These are phyloP conservation scores for Rhopalosiphum maidis DNA, from an alignment of 1,140 invertebrate genomes.

Conservation along the genomic window DNA sequence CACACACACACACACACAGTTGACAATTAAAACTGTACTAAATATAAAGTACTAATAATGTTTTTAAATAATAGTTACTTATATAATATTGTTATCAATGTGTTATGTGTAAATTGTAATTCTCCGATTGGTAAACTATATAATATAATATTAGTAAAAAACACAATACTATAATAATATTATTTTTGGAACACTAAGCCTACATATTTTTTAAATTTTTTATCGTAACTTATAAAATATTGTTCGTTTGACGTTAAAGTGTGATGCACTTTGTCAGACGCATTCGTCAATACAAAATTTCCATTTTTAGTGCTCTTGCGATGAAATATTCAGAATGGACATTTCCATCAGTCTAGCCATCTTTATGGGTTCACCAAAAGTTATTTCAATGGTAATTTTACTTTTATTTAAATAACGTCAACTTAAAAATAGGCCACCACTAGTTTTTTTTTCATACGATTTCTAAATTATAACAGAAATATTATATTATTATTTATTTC, in stretches of 20 bases:
- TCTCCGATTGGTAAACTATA: too few species aligned
- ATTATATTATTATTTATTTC: neutral
- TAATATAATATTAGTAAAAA: too few species aligned
- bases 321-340: neutral
- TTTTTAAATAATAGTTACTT: too few species aligned
- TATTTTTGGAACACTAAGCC: too few species aligned
- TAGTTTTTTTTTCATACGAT: neutral
- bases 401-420: neutral
- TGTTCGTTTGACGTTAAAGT: neutral
- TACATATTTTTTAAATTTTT: neutral
- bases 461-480: neutral
- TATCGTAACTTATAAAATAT: neutral
- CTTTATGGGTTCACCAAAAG: constrained; percentile 7
- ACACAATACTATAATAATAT: too few species aligned
- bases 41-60: too few species aligned
- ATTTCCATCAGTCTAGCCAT: constrained; percentile 27
- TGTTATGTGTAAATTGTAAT: too few species aligned
- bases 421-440: neutral
- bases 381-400: constrained; percentile 16
- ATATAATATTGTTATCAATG: too few species aligned
- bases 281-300: neutral
- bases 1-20: too few species aligned
- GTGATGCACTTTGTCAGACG: neutral
- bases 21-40: too few species aligned
- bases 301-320: neutral